A percentile compares a stretch with the other conserved stretches of the same genome.
Conservation (phyloP, 1,140 invertebrate genomes). For the Lethocerus indicus region DNA sequence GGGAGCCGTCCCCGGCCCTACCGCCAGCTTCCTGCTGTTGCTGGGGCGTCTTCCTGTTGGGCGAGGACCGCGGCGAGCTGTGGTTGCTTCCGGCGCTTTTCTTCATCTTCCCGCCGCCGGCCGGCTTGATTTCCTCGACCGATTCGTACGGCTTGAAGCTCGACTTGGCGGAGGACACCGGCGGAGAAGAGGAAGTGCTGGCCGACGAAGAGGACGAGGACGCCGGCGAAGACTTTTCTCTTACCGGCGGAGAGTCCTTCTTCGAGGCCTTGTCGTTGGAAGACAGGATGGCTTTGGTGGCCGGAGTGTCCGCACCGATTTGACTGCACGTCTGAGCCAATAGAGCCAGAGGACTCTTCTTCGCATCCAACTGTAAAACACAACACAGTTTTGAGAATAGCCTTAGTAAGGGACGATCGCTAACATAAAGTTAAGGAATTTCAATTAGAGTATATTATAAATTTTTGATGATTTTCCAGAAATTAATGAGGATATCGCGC, state of each 20-base stretch:
- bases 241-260: constrained; percentile 13
- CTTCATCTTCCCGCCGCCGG: constrained; percentile 13
- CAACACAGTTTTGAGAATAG: too few relatives aligned
- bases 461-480: too few relatives aligned
- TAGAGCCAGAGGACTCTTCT: constrained; percentile 93
- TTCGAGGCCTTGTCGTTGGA: constrained; percentile 55
- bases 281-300: constrained; percentile 40
- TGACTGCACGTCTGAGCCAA: constrained; percentile 95
- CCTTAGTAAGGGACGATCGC: too few relatives aligned
- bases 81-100: constrained; percentile 17
- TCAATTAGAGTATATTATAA: too few relatives aligned
- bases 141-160: constrained; percentile 74
- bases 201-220: constrained; percentile 6
- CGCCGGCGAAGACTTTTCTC: constrained; percentile 15
- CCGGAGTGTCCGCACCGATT: constrained; percentile 80
- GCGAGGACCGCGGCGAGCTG: constrained; percentile 15
- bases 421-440: too few relatives aligned
- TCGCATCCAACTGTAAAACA: constrained; percentile 84
- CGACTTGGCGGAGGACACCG: too few relatives aligned
- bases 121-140: constrained; percentile 36
- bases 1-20: constrained; percentile 36
- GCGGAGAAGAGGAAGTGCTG: constrained; percentile 19
- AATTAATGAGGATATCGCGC: too few relatives aligned
- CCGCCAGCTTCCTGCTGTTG: constrained; percentile 9
- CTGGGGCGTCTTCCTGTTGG: constrained; percentile 16